Percentiles rank a stretch among this genome's conserved stretches.
These are phyloP conservation scores for Mycalesis mineus DNA, from an alignment of 2,888 invertebrate genomes.

Conservation along the genomic window DNA sequence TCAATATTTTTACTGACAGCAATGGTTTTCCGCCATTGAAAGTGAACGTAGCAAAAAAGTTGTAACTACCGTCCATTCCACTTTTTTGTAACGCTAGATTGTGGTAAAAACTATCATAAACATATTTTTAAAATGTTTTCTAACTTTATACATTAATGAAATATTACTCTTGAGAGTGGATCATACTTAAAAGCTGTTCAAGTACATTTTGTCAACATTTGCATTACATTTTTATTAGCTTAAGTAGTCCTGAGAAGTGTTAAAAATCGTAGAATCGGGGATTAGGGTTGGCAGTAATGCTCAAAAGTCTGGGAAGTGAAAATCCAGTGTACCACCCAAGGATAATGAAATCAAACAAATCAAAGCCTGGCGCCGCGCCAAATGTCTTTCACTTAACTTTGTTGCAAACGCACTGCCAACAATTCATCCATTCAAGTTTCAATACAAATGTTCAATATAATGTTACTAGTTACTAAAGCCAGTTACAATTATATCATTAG, in stretches of 20 bases:
- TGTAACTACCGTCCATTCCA: background rate
- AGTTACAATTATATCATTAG: background rate
- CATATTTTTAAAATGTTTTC: too few species aligned
- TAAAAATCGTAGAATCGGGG: background rate
- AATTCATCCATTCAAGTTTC: background rate
- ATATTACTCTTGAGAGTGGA: too few species aligned
- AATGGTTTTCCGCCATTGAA: slow-evolving; percentile 11
- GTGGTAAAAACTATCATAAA: too few species aligned
- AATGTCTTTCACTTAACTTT: slow-evolving; percentile 1
- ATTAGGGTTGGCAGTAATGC: background rate
- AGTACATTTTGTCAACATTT: too few species aligned
- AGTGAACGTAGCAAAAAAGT: slow-evolving; percentile 11
- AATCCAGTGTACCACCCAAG: background rate
- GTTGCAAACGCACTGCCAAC: slow-evolving; percentile 5
- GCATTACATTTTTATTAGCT: too few species aligned
- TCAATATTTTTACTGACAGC: too few species aligned
- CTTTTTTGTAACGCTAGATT: background rate
- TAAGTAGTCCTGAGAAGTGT: too few species aligned
- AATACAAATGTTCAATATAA: too few species aligned
- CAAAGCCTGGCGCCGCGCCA: background rate
- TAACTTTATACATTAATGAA: too few species aligned
- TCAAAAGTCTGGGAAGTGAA: background rate
- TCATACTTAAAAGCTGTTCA: too few species aligned
- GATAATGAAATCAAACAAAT: slow-evolving; percentile 13
- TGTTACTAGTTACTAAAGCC: too few species aligned